Percentiles rank a stretch among this genome's conserved stretches.
Evolutionary conservation across 2,888 invertebrate species (phyloP).

Genomic region (Agriopis marginaria): DNA sequence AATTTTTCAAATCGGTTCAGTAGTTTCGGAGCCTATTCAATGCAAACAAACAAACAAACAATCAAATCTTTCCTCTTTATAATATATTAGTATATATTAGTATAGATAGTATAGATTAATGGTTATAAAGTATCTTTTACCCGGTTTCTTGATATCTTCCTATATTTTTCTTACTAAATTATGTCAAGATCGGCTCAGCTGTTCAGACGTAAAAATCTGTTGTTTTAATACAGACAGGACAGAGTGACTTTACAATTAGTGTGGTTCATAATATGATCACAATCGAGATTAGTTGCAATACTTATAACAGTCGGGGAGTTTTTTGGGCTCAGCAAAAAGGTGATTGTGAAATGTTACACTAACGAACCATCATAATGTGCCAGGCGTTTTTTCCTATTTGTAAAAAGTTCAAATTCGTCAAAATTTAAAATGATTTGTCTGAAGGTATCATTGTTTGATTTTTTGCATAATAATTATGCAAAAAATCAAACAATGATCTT

Average conservation of each 20-base stretch:
- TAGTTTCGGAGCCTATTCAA: too few species aligned
- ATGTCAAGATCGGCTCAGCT: not conserved
- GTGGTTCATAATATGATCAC: not conserved
- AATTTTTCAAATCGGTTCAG: too few species aligned
- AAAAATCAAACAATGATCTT: too few species aligned
- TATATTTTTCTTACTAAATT: not conserved
- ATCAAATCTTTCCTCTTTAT: too few species aligned
- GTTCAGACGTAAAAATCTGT: too few species aligned
- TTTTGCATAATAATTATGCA: too few species aligned
- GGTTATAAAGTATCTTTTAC: too few species aligned
- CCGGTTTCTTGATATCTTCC: too few species aligned
- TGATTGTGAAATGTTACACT: slow-evolving; percentile 27
- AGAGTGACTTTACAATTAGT: not conserved
- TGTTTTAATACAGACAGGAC: not conserved
- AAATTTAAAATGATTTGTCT: slow-evolving; percentile 9
- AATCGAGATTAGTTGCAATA: slow-evolving; percentile 28
- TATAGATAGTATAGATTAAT: too few species aligned
- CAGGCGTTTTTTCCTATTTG: slow-evolving; percentile 10
- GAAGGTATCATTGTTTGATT: not conserved
- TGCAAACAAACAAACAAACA: too few species aligned
- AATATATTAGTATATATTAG: too few species aligned
- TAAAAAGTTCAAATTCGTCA: slow-evolving; percentile 6
- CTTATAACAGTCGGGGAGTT: slow-evolving; percentile 17
- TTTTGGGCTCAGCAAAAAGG: slow-evolving; percentile 29
- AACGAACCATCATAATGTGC: slow-evolving; percentile 20